A percentile compares a stretch with the other conserved stretches of the same genome.
phyloP scores from a whole-genome alignment of 35 echinoderm and acorn worm genomes.

The Eucidaris tribuloides region DNA sequence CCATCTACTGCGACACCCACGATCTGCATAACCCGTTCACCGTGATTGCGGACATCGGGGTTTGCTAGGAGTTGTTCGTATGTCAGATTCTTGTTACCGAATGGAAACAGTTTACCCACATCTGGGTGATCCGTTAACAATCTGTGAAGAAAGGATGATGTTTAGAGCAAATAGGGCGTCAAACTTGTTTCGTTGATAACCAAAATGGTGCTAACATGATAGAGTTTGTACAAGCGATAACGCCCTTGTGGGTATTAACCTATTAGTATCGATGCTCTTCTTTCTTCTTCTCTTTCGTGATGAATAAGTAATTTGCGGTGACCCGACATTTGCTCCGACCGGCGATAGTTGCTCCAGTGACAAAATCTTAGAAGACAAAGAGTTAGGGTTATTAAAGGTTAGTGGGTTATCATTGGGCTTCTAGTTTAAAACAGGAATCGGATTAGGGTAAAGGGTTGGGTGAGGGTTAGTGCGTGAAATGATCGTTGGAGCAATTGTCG shows the following conservation, averaged over 20 bases:
- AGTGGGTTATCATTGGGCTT: too few species aligned
- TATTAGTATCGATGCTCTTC: background rate
- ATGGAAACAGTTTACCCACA: slow-evolving; percentile 30
- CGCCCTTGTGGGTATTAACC: background rate
- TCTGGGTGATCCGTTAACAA: slow-evolving; percentile 15
- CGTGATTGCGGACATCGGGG: slow-evolving; percentile 11
- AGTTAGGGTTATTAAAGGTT: too few species aligned
- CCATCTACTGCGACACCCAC: slow-evolving; percentile 20
- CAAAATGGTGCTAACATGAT: background rate
- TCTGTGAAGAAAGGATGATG: background rate
- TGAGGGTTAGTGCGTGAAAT: too few species aligned
- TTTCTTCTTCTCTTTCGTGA: background rate
- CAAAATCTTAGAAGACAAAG: too few species aligned
- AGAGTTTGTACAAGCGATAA: too few species aligned
- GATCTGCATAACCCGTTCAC: slow-evolving; percentile 29
- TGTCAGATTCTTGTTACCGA: slow-evolving; percentile 21
- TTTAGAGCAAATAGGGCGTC: background rate
- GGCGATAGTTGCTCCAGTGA: too few species aligned
- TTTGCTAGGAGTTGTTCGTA: slow-evolving; percentile 19
- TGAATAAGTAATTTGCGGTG: background rate
- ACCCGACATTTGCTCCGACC: too few species aligned
- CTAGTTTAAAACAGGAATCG: too few species aligned
- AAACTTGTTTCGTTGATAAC: too few species aligned
- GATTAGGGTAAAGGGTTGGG: too few species aligned
- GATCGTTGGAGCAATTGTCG: too few species aligned